A percentile compares a stretch with the other conserved stretches of the same genome.
phyloP scores from a whole-genome alignment of 2,113 vertebrate genomes.

The Mastomys coucha region DNA sequence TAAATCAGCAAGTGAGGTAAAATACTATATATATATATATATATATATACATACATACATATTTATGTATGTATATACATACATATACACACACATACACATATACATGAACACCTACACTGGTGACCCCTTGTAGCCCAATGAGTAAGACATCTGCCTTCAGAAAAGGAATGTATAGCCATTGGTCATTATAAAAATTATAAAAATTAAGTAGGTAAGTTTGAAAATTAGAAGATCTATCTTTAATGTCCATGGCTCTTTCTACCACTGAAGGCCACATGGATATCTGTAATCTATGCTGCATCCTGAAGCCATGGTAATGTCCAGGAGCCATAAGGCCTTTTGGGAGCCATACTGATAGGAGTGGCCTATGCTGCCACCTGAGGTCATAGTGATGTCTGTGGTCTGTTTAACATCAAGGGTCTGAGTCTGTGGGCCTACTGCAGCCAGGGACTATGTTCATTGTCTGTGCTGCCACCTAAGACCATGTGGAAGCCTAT shows the following conservation, averaged over 20 bases:
- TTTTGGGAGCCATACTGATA: not conserved
- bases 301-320: not conserved
- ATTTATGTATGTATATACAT: no score
- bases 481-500: not conserved
- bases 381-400: not conserved
- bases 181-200: not conserved
- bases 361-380: not conserved
- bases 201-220: not conserved
- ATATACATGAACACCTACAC: not conserved
- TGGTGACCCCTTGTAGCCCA: accelerated
- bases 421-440: not conserved
- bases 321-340: not conserved
- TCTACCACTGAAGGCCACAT: not conserved
- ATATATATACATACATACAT: no score
- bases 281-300: not conserved
- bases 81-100: no score
- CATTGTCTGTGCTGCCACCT: not conserved
- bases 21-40: no score
- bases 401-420: not conserved
- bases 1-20: not conserved
- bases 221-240: not conserved
- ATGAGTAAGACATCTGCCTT: not conserved
- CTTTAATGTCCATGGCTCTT: not conserved
- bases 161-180: not conserved
- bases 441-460: not conserved